These are phyloP conservation scores for Siderastrea siderea DNA, from an alignment of 92 coral and sea anemone species.

Conservation along the genomic window DNA sequence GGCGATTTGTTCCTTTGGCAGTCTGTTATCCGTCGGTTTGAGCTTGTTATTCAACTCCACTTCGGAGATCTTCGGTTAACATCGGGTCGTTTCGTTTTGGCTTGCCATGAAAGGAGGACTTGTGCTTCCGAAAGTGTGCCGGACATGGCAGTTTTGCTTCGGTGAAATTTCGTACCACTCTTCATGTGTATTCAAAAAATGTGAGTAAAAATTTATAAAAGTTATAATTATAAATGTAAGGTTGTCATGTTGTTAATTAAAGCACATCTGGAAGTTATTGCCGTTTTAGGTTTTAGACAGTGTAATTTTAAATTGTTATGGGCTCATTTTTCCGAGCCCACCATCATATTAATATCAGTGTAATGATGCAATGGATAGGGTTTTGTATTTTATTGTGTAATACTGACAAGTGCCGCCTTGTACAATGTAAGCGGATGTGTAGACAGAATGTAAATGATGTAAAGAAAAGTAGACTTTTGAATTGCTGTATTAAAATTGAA, in stretches of 20 bases:
- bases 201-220: constrained; percentile 35
- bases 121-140: constrained; percentile 18
- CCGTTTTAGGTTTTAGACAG: constrained; percentile 73
- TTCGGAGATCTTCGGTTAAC: background rate
- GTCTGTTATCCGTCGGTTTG: background rate
- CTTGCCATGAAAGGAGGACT: background rate
- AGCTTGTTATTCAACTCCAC: background rate
- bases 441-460: constrained; percentile 91
- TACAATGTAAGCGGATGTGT: constrained; percentile 77
- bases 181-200: constrained; percentile 45
- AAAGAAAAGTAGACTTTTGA: constrained; percentile 81
- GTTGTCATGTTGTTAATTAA: constrained; percentile 56
- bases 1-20: background rate
- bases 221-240: constrained; percentile 42
- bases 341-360: constrained; percentile 27
- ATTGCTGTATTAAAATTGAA: constrained; percentile 89
- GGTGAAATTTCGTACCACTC: constrained; percentile 48
- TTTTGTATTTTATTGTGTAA: constrained; percentile 73
- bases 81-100: background rate
- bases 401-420: constrained; percentile 56
- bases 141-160: constrained; percentile 55
- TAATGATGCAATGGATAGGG: constrained; percentile 21
- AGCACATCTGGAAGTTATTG: constrained; percentile 36
- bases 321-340: constrained; percentile 46
- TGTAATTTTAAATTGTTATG: constrained; percentile 56